Conservation (phyloP, 2,113 vertebrate genomes). For the Pelusios castaneus region DNA sequence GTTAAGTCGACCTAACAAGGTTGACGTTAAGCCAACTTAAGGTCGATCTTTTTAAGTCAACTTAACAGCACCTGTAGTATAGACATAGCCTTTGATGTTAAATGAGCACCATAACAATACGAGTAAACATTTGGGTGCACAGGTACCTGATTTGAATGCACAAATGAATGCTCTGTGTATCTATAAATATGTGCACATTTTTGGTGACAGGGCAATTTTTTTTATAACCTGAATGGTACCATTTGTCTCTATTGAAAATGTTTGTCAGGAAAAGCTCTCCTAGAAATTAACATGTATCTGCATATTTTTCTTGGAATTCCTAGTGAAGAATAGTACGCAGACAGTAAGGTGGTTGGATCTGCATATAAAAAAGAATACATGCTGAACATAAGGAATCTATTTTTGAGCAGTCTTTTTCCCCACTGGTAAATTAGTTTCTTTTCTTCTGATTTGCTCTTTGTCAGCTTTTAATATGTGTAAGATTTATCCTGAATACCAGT, state of each 20-base stretch:
- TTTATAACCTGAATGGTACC: not conserved
- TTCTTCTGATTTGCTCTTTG: not conserved
- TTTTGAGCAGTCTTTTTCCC: not conserved
- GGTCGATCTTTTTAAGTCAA: too few species aligned
- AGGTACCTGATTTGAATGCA: not conserved
- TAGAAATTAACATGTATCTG: not conserved
- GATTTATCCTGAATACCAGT: not conserved
- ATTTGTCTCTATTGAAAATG: not conserved
- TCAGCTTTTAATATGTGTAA: not conserved
- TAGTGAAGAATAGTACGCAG: not conserved
- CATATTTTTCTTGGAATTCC: not conserved
- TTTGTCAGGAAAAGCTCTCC: not conserved
- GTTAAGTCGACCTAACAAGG: too few species aligned
- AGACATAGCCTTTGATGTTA: too few species aligned
- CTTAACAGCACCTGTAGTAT: too few species aligned
- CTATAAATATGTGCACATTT: not conserved
- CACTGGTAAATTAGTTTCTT: not conserved
- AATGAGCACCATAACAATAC: not conserved
- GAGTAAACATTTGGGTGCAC: not conserved
- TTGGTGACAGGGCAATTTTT: not conserved
- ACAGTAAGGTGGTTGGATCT: not conserved
- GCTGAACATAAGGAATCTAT: not conserved
- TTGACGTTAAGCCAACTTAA: too few species aligned
- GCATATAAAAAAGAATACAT: not conserved
- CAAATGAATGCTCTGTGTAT: not conserved